Percentiles rank a stretch among this genome's conserved stretches.
phyloP scores from a whole-genome alignment of 1,140 invertebrate species.

The Leptopilina boulardi region DNA sequence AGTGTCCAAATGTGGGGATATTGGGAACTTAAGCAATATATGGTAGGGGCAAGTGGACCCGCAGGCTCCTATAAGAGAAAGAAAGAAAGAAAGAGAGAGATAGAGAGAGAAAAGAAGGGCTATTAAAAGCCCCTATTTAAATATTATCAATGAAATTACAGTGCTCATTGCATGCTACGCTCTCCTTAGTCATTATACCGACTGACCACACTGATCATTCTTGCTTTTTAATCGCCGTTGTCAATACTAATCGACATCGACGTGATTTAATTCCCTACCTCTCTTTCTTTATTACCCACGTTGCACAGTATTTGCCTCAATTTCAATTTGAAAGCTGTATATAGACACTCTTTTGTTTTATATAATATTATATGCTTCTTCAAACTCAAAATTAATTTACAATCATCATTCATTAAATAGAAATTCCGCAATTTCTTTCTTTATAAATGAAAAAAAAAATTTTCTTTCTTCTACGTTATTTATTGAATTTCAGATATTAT shows the following conservation, averaged over 20 bases:
- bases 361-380: not conserved
- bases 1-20: constrained; percentile 34
- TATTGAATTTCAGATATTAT: no score
- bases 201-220: constrained; percentile 53
- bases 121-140: constrained; percentile 74
- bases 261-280: constrained; percentile 70
- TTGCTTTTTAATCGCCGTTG: constrained; percentile 68
- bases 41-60: constrained; percentile 28
- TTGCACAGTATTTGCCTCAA: constrained; percentile 9
- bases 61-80: constrained; percentile 57
- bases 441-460: no score
- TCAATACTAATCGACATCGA: constrained; percentile 70
- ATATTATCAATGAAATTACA: constrained; percentile 75
- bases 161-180: constrained; percentile 53
- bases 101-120: constrained; percentile 18
- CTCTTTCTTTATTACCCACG: constrained; percentile 43
- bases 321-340: not conserved
- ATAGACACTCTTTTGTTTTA: constrained; percentile 8
- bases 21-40: constrained; percentile 34
- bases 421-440: not conserved
- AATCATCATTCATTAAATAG: not conserved
- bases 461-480: no score
- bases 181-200: constrained; percentile 55
- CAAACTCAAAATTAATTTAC: not conserved
- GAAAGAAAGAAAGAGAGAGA: constrained; percentile 39